Evolutionary conservation across 2,888 invertebrate genomes (phyloP), one percentile per base, ranked within the genome.

Genomic region (Tricholauxania praeusta): DNA sequence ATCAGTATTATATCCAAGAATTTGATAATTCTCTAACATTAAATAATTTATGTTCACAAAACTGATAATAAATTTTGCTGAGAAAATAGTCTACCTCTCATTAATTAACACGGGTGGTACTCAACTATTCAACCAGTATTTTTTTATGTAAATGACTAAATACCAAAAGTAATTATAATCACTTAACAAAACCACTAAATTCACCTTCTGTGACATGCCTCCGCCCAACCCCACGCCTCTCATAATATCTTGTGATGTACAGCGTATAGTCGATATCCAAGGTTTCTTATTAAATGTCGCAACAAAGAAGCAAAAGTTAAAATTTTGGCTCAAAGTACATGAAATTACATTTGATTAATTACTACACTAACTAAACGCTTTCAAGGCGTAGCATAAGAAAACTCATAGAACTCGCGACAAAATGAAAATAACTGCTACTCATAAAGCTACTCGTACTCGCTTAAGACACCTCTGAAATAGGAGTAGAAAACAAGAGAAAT

Each of bases 341-440:
- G 67, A 62, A 72, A 67, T 72, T 72, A 64, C 67, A 72, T 72
- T 72, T 72, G 72, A 72, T 72, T 72, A 72, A 72, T 72, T 67
- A 67, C 72, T 62, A 55, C 53, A 55, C 64, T 64, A 39, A 19
- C 52, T 12, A 22, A 49, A 69, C 59, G 60, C 51, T 52, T 28
- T 17, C 28, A 17, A 14, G 5, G 49, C n/a, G 51, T 62, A 39
- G 12, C 39, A n/a, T 62, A 12, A 15, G 49, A 64, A 47, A 64
- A 64, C 48, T 39, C 39, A 22, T 39, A 51, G 49, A 28, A 49
- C 51, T 51, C 49, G 53, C 69, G 51, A 19, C 28, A 51, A 59
- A 49, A 57, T 39, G 19, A 67, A 12, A 55, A 22, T 67, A 12
- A 59, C 28, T 15, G 62, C 72, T 28, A 52, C 70, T 70, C 70